Conservation (phyloP, 2,797 vertebrate genomes). For the Taenioides sp. region DNA sequence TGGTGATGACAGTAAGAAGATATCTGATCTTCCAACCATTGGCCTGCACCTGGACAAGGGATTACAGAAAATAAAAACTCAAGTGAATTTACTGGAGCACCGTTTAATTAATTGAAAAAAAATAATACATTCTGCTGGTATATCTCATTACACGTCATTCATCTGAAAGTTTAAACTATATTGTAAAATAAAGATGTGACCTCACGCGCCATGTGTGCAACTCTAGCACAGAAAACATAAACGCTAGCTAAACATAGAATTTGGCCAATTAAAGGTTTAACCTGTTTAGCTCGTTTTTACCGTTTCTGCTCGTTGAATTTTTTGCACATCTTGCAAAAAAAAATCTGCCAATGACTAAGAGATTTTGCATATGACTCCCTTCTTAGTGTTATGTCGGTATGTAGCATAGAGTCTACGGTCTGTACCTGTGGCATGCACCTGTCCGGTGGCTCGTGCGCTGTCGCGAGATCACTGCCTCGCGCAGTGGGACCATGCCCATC, state of each 20-base stretch:
- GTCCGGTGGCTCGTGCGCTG: slow-evolving; percentile 34
- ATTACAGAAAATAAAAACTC: slow-evolving; percentile 20
- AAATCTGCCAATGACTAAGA: neutral
- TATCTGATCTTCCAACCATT: slow-evolving; percentile 68
- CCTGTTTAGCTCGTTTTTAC: neutral
- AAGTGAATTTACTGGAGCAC: slow-evolving; percentile 1
- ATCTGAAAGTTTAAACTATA: neutral
- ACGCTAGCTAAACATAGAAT: no score
- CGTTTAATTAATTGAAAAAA: neutral
- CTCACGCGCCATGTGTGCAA: neutral
- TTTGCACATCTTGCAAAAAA: neutral
- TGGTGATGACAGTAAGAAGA: slow-evolving; percentile 87
- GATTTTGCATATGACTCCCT: neutral
- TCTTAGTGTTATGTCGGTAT: neutral
- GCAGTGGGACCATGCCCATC: slow-evolving; percentile 83
- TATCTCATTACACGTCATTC: neutral
- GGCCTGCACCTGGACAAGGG: slow-evolving; percentile 29
- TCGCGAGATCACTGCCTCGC: slow-evolving; percentile 79
- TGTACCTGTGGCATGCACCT: slow-evolving; percentile 62
- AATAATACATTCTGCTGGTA: neutral
- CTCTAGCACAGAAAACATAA: no score
- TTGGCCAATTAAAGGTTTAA: neutral
- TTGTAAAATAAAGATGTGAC: neutral
- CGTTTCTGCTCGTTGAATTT: neutral
- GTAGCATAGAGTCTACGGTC: no score